Conservation (phyloP, 2,113 vertebrate genomes). For the Apistogramma diplotaenia region DNA sequence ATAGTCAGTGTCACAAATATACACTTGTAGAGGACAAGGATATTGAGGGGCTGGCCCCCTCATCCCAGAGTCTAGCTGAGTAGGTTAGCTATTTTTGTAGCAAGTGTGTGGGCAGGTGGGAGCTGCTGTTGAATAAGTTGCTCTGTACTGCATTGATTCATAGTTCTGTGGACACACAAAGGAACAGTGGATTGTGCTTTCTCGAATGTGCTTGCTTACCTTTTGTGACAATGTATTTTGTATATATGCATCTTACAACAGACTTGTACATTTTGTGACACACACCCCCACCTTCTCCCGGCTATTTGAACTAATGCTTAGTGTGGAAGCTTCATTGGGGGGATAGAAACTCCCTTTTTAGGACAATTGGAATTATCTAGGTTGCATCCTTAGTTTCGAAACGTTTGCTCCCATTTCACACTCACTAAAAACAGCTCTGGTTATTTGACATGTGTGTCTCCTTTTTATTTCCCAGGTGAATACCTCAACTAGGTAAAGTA, state of each 20-base stretch:
- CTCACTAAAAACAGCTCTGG: constrained; percentile 56
- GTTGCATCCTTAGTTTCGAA: constrained; percentile 63
- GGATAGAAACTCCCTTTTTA: constrained; percentile 40
- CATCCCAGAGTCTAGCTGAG: constrained; percentile 61
- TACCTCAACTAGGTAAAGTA: constrained; percentile 69
- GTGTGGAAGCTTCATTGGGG: neutral
- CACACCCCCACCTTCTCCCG: too few species aligned
- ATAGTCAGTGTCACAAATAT: constrained; percentile 9
- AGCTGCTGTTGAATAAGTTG: constrained; percentile 70
- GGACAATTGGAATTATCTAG: constrained; percentile 68
- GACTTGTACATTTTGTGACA: neutral
- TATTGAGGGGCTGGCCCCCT: constrained; percentile 55
- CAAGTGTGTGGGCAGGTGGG: constrained; percentile 71
- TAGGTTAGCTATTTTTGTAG: constrained; percentile 70
- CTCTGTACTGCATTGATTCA: constrained; percentile 67
- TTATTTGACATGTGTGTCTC: constrained; percentile 75
- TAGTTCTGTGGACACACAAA: constrained; percentile 57
- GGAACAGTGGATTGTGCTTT: constrained; percentile 32
- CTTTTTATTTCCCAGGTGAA: constrained; percentile 74
- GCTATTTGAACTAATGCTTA: neutral
- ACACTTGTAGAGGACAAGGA: constrained; percentile 13
- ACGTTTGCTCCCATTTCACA: constrained; percentile 68
- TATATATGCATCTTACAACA: neutral
- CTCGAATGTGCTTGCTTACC: neutral
- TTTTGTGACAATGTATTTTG: neutral